phyloP scores from a whole-genome alignment of 2,888 invertebrate species.

The Pecten maximus region DNA sequence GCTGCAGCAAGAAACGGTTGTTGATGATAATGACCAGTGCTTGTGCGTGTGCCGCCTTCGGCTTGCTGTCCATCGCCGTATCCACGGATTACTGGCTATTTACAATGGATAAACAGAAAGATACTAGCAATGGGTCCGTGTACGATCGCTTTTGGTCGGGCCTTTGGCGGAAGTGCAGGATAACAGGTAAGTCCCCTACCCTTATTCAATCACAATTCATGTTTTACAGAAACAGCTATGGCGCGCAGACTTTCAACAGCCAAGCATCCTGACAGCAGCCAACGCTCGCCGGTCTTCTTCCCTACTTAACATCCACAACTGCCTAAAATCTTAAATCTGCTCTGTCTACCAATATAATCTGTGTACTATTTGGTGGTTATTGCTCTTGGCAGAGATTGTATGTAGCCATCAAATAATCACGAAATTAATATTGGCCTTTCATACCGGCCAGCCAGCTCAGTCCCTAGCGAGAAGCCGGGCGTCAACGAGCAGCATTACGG shows the following conservation, averaged over 20 bases:
- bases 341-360: neutral
- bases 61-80: slow-evolving; percentile 81
- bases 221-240: slow-evolving; percentile 9
- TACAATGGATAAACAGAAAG: slow-evolving; percentile 74
- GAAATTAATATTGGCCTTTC: slow-evolving; percentile 34
- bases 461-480: slow-evolving; percentile 9
- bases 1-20: slow-evolving; percentile 79
- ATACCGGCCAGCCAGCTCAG: slow-evolving; percentile 3
- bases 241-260: neutral
- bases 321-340: slow-evolving; percentile 14
- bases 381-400: slow-evolving; percentile 30
- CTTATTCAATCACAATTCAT: neutral
- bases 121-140: slow-evolving; percentile 61
- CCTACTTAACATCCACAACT: slow-evolving; percentile 11
- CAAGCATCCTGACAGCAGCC: slow-evolving; percentile 13
- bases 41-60: slow-evolving; percentile 82
- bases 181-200: slow-evolving; percentile 72
- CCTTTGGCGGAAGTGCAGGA: slow-evolving; percentile 79
- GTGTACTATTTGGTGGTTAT: neutral
- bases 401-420: slow-evolving; percentile 20
- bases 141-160: slow-evolving; percentile 75
- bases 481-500: slow-evolving; percentile 33
- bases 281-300: slow-evolving; percentile 7
- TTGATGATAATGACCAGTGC: slow-evolving; percentile 81
- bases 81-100: slow-evolving; percentile 82